Conservation (phyloP, 2,113 vertebrate genomes). For the Nettapus auritus region DNA sequence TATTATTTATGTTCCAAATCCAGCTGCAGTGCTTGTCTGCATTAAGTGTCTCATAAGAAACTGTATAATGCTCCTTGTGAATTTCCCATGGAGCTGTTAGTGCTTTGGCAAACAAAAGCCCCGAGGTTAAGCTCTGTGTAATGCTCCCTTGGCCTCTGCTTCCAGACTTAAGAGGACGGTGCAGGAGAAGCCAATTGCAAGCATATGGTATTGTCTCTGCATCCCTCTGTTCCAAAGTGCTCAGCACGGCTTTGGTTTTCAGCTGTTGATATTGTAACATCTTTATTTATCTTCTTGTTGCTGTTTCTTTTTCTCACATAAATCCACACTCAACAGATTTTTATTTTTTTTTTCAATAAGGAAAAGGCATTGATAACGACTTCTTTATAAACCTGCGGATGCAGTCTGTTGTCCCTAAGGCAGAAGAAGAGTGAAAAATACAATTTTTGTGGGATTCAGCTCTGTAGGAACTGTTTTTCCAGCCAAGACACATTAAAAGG, state of each 20-base stretch:
- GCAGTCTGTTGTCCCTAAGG: not conserved
- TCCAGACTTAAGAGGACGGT: not conserved
- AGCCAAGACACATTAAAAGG: not conserved
- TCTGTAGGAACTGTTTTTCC: not conserved
- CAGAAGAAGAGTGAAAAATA: not conserved
- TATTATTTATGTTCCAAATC: not conserved
- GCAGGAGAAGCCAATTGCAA: not conserved
- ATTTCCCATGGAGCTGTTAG: not conserved
- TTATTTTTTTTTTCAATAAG: not conserved
- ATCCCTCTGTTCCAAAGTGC: fast-evolving
- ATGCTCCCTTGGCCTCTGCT: not conserved
- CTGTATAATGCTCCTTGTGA: not conserved
- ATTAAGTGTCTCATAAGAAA: not conserved
- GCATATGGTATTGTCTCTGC: not conserved
- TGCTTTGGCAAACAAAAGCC: not conserved
- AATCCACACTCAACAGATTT: not conserved
- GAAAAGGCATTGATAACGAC: not conserved
- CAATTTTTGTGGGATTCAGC: not conserved
- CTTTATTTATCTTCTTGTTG: not conserved
- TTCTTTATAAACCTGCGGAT: not conserved
- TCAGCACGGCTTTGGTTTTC: not conserved
- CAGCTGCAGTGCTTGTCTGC: fast-evolving
- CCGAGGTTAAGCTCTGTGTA: not conserved
- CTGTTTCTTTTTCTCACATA: not conserved
- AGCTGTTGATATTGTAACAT: not conserved